These are phyloP conservation scores for Caenorhabditis sp. DNA, from an alignment of 2,888 invertebrate species.

Conservation along the genomic window DNA sequence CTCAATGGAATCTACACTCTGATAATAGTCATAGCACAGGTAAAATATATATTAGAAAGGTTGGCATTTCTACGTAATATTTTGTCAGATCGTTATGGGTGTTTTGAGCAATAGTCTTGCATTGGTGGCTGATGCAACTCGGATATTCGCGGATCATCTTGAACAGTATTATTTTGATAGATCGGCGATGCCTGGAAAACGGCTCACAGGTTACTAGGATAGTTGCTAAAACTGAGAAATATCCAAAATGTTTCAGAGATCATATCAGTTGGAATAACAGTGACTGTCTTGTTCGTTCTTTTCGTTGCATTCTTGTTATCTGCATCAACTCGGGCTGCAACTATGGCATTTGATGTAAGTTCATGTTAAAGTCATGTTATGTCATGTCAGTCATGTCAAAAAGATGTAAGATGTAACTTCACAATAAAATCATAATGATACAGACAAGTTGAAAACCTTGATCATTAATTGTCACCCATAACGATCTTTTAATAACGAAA, in stretches of 20 bases:
- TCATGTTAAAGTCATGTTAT: too few relatives aligned
- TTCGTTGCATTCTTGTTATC: conserved; percentile 35
- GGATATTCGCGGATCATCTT: conserved; percentile 44
- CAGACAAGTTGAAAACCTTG: too few relatives aligned
- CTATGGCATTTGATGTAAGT: conserved; percentile 37
- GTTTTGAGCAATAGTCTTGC: conserved; percentile 40
- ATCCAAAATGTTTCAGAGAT: conserved; percentile 30
- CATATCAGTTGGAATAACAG: conserved; percentile 39
- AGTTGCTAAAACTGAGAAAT: not conserved
- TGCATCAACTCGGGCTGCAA: conserved; percentile 41
- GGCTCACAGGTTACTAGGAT: conserved; percentile 18
- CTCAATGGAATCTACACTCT: conserved; percentile 19
- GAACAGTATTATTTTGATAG: conserved; percentile 42
- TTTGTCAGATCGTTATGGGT: conserved; percentile 36
- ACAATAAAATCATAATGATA: too few relatives aligned
- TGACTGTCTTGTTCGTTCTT: conserved; percentile 27
- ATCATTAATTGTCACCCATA: too few relatives aligned
- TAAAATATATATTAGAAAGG: conserved; percentile 2
- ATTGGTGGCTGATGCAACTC: conserved; percentile 37
- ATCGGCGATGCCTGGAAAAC: conserved; percentile 29
- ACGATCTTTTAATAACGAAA: too few relatives aligned
- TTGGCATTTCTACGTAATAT: not conserved
- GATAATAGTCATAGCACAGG: conserved; percentile 33
- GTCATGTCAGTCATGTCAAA: too few relatives aligned
- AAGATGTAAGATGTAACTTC: too few relatives aligned